A percentile compares a stretch with the other conserved stretches of the same genome.
Conservation (phyloP, 2,113 vertebrate genomes). For the Alethe diademata region DNA sequence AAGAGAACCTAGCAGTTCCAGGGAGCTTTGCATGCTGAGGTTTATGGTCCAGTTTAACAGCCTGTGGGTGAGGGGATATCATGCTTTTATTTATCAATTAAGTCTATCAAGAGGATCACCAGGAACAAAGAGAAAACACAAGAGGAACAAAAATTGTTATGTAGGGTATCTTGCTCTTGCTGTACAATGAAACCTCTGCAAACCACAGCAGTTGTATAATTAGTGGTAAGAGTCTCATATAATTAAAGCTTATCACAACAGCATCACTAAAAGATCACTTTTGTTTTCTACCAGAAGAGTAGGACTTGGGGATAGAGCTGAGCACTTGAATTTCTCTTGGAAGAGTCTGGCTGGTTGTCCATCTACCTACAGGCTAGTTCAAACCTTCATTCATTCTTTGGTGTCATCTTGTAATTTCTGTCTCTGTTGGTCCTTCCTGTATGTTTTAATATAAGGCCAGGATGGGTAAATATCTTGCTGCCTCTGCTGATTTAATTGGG, state of each 20-base stretch:
- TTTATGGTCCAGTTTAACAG: neutral
- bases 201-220: rapidly evolving
- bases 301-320: neutral
- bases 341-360: neutral
- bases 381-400: neutral
- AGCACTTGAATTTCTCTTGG: neutral
- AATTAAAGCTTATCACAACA: neutral
- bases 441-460: neutral
- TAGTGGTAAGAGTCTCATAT: neutral
- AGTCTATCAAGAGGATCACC: neutral
- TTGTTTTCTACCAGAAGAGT: neutral
- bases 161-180: neutral
- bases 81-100: neutral
- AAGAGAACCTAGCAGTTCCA: neutral
- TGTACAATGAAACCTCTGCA: neutral
- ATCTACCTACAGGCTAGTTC: neutral
- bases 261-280: neutral
- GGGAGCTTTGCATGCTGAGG: neutral
- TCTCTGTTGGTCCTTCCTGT: neutral
- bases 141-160: neutral
- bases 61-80: neutral
- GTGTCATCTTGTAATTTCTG: neutral
- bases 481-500: neutral
- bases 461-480: neutral
- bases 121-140: neutral